These are phyloP conservation scores for Plumapathes pennacea DNA, from an alignment of 92 coral and sea anemone species.

Conservation along the genomic window DNA sequence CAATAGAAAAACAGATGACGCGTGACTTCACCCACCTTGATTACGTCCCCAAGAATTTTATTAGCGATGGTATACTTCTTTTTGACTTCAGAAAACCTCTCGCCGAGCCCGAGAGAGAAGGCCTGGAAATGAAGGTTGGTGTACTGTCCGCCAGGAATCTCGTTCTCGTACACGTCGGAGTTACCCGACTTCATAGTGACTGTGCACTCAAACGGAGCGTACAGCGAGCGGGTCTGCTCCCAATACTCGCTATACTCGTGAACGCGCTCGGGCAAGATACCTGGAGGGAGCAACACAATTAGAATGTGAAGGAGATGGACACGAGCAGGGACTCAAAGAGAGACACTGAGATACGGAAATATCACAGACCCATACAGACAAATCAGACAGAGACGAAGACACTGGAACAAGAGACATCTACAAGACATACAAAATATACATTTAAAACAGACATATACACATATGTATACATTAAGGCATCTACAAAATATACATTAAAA, in stretches of 20 bases:
- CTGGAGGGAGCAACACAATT: conserved; percentile 31
- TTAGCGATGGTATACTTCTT: conserved; percentile 88
- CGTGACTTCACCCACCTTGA: too few relatives aligned
- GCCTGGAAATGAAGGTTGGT: conserved; percentile 99
- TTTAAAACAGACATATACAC: too few relatives aligned
- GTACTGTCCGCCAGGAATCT: conserved; percentile 99
- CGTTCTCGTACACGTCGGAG: conserved; percentile 98
- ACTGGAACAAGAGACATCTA: too few relatives aligned
- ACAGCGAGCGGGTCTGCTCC: conserved; percentile 89
- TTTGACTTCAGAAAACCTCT: conserved; percentile 88
- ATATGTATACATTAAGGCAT: too few relatives aligned
- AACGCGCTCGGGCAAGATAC: conserved; percentile 75
- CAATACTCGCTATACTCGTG: conserved; percentile 98
- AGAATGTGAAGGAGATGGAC: not conserved
- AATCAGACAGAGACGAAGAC: too few relatives aligned
- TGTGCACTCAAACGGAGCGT: conserved; percentile 97
- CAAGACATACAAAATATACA: too few relatives aligned
- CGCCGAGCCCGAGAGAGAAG: conserved; percentile 91
- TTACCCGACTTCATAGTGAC: conserved; percentile 97
- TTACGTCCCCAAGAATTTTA: conserved; percentile 80
- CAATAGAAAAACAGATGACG: too few relatives aligned
- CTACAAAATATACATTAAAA: too few relatives aligned
- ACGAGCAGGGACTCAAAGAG: too few relatives aligned
- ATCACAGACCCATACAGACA: too few relatives aligned
- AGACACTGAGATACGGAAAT: too few relatives aligned